Conservation (phyloP, 2,888 invertebrate genomes). For the Sarcophaga caerulescens region DNA sequence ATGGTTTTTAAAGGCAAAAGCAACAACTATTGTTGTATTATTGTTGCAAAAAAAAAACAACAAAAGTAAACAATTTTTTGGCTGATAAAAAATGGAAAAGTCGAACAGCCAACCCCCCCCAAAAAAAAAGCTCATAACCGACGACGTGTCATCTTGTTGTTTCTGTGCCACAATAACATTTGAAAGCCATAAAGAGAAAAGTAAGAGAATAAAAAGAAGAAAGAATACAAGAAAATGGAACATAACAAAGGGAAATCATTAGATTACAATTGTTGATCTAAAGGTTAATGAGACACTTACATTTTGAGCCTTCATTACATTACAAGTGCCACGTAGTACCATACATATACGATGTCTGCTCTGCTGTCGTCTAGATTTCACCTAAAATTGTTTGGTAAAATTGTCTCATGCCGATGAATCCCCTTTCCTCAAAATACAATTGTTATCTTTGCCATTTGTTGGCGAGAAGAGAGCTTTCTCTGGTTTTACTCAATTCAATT, state of each 20-base stretch:
- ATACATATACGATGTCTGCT: slow-evolving; percentile 1
- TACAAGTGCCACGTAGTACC: slow-evolving; percentile 53
- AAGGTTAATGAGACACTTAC: slow-evolving; percentile 68
- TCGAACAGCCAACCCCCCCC: slow-evolving; percentile 2
- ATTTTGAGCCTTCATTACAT: slow-evolving; percentile 2
- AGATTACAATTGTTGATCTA: slow-evolving; percentile 63
- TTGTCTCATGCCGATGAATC: background rate
- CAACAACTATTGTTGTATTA: no score
- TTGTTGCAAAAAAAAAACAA: background rate
- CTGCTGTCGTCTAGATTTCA: background rate
- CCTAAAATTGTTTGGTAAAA: background rate
- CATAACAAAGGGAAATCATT: slow-evolving; percentile 56
- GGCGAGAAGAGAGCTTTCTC: no score
- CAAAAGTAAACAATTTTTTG: slow-evolving; percentile 47
- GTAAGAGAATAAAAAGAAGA: background rate
- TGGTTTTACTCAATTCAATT: no score
- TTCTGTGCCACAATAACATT: slow-evolving; percentile 12
- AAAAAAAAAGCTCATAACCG: background rate
- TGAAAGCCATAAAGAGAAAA: background rate
- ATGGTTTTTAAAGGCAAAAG: no score
- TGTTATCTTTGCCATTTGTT: background rate
- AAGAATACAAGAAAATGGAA: background rate
- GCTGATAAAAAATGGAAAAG: slow-evolving; percentile 24
- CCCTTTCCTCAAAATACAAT: background rate
- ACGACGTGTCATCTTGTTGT: background rate